Evolutionary conservation across 2,113 vertebrate species (phyloP).

Genomic region (Gorsachius goisagi): DNA sequence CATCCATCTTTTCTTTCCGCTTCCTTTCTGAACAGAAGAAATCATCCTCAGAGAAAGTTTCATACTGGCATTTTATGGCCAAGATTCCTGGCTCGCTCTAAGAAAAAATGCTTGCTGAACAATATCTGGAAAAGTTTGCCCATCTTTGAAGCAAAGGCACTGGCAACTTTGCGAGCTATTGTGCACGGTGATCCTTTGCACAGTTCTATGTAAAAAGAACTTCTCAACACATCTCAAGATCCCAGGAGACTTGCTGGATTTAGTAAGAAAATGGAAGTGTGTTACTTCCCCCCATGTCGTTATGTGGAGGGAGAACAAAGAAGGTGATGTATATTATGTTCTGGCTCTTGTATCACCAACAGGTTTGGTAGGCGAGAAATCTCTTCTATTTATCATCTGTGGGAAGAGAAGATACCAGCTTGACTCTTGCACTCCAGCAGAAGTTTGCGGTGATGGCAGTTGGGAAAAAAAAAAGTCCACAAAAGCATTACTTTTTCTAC

Average conservation of each 20-base stretch:
- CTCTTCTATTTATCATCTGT: background rate
- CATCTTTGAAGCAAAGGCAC: constrained; percentile 17
- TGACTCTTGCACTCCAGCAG: background rate
- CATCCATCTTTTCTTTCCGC: background rate
- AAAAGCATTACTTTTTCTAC: background rate
- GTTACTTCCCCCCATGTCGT: background rate
- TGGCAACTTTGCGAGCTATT: constrained; percentile 18
- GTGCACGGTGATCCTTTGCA: constrained; percentile 25
- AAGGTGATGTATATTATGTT: background rate
- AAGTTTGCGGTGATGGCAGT: background rate
- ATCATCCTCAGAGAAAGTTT: background rate
- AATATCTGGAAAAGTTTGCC: constrained; percentile 31
- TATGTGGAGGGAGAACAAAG: constrained; percentile 4
- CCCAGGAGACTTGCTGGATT: constrained; percentile 18
- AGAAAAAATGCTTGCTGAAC: constrained; percentile 33
- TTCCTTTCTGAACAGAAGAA: background rate
- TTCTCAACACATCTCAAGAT: background rate
- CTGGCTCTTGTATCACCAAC: background rate
- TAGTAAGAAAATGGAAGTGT: constrained; percentile 12
- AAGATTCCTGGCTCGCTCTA: background rate
- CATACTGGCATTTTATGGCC: background rate
- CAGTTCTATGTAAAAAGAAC: constrained; percentile 14
- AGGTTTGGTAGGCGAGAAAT: background rate
- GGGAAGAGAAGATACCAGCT: background rate
- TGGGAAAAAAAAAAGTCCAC: background rate